Conservation (phyloP, 2,113 vertebrate species). For the Conger conger region DNA sequence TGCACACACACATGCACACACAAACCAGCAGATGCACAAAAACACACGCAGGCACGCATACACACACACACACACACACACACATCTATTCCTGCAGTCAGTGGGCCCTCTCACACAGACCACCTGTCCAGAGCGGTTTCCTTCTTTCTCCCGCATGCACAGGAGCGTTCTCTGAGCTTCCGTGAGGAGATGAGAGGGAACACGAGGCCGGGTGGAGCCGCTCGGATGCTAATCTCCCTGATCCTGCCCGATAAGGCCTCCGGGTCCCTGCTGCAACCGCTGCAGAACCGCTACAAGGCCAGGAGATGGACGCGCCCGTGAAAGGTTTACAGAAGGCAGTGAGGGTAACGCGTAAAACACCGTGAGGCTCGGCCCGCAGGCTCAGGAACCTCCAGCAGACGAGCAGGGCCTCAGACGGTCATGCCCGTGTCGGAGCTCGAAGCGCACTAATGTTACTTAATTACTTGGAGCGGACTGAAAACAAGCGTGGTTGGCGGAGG, state of each 20-base stretch:
- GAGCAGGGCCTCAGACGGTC: background rate
- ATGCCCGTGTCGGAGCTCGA: background rate
- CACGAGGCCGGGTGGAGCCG: slow-evolving; percentile 15
- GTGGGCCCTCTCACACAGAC: background rate
- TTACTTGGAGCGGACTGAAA: background rate
- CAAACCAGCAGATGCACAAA: too few species aligned
- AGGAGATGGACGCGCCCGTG: background rate
- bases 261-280: background rate
- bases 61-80: too few species aligned
- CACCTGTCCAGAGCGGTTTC: background rate
- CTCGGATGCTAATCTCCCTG: slow-evolving; percentile 28
- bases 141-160: background rate
- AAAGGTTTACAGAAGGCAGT: background rate
- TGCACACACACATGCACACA: too few species aligned
- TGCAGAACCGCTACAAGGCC: background rate
- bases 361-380: too few species aligned
- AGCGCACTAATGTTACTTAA: background rate
- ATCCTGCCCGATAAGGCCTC: background rate
- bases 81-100: background rate
- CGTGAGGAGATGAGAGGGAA: slow-evolving; percentile 14
- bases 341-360: background rate
- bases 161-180: background rate
- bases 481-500: background rate
- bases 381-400: background rate
- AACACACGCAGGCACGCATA: too few species aligned